Evolutionary conservation across 37 sponge, comb jelly and placozoan species (phyloP).

Genomic region (Haliclona indistincta): DNA sequence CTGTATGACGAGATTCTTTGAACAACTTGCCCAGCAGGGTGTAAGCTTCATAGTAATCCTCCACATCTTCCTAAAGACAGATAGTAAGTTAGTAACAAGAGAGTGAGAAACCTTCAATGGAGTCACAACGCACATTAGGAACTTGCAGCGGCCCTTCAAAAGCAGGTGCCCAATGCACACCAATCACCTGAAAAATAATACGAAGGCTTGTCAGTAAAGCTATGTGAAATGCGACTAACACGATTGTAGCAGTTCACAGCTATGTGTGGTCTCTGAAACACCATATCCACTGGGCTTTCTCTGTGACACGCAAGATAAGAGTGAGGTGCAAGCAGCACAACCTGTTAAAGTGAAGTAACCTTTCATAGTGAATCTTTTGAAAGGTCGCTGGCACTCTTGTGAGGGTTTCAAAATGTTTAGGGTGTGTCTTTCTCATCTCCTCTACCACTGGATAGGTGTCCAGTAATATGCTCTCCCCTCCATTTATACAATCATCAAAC

Average conservation of each 20-base stretch:
- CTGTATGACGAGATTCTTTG: background rate
- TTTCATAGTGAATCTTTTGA: constrained; percentile 72
- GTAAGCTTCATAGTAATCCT: constrained; percentile 11
- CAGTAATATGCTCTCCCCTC: constrained; percentile 63
- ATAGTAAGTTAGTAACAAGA: too few species aligned
- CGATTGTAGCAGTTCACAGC: constrained; percentile 22
- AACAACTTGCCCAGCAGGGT: background rate
- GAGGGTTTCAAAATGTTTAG: constrained; percentile 52
- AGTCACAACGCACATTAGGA: constrained; percentile 3
- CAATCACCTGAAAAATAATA: constrained; percentile 25
- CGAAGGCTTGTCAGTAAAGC: too few species aligned
- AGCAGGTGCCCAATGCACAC: constrained; percentile 47
- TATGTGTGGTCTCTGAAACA: constrained; percentile 57
- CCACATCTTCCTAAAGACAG: background rate
- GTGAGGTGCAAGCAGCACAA: too few species aligned
- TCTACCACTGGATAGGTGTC: constrained; percentile 57
- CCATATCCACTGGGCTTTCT: too few species aligned
- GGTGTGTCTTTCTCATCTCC: constrained; percentile 39
- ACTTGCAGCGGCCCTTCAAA: constrained; percentile 64
- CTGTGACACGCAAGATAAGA: too few species aligned
- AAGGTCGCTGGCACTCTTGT: constrained; percentile 70
- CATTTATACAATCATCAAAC: constrained; percentile 64
- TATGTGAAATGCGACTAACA: too few species aligned
- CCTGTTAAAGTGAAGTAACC: too few species aligned
- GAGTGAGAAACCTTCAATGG: too few species aligned